These are phyloP conservation scores for Nemotelus pantherinus DNA, from an alignment of 2,888 invertebrate species.

Conservation along the genomic window DNA sequence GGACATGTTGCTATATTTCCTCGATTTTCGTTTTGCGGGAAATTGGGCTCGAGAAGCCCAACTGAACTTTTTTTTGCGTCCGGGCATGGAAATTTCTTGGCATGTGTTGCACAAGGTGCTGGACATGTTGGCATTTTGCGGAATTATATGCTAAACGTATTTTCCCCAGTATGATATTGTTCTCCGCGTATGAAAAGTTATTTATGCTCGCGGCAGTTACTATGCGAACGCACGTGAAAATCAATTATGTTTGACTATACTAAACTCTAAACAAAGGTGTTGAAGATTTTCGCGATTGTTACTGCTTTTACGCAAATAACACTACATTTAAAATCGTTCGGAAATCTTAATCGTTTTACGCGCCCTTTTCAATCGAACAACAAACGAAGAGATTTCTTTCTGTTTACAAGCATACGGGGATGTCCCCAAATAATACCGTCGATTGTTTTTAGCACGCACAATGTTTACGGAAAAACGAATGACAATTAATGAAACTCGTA, in stretches of 20 bases:
- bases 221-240: conserved; percentile 1
- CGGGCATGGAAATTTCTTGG: conserved; percentile 46
- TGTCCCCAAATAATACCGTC: conserved; percentile 18
- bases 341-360: not conserved
- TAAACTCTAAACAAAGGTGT: too few relatives aligned
- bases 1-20: conserved; percentile 51
- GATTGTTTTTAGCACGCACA: conserved; percentile 21
- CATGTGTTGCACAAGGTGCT: conserved; percentile 49
- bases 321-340: not conserved
- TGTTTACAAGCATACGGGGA: conserved; percentile 28
- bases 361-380: not conserved
- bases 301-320: not conserved
- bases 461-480: conserved; percentile 29
- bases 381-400: conserved; percentile 1
- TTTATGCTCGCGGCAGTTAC: conserved; percentile 2
- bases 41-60: conserved; percentile 46
- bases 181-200: not conserved
- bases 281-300: not conserved
- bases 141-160: too few relatives aligned
- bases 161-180: too few relatives aligned
- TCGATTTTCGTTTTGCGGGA: conserved; percentile 49
- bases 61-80: conserved; percentile 38
- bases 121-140: conserved; percentile 54
- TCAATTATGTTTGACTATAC: not conserved
- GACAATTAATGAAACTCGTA: not conserved